Conservation (phyloP, 2,113 vertebrate species). For the Pontoporia blainvillei region DNA sequence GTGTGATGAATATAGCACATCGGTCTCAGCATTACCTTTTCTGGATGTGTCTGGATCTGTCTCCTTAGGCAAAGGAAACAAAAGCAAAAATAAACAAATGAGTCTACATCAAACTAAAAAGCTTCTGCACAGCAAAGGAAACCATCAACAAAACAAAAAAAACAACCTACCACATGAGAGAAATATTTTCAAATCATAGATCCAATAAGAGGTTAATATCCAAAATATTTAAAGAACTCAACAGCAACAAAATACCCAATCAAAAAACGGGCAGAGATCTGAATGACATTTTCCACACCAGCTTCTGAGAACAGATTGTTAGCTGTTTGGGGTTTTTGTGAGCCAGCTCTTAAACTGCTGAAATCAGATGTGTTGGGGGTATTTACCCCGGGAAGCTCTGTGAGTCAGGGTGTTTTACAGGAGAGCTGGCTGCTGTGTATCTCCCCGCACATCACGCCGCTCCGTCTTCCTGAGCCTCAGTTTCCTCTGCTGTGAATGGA, state of each 20-base stretch:
- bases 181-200: not conserved
- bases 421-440: no score
- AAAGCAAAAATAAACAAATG: not conserved
- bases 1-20: not conserved
- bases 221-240: not conserved
- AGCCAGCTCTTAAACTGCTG: not conserved
- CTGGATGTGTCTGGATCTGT: not conserved
- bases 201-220: not conserved
- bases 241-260: not conserved
- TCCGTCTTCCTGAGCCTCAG: not conserved
- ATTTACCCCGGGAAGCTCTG: not conserved
- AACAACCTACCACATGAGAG: not conserved
- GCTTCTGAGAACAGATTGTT: not conserved
- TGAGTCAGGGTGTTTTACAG: not conserved
- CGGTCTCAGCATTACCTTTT: not conserved
- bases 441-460: no score
- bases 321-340: not conserved
- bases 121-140: not conserved
- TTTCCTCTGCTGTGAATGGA: not conserved
- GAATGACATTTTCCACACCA: not conserved
- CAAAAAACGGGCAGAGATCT: not conserved
- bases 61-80: not conserved
- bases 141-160: not conserved
- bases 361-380: not conserved
- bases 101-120: not conserved